A percentile compares a stretch with the other conserved stretches of the same genome.
phyloP scores from a whole-genome alignment of 2,888 invertebrate genomes.

The Cantharis rustica region DNA sequence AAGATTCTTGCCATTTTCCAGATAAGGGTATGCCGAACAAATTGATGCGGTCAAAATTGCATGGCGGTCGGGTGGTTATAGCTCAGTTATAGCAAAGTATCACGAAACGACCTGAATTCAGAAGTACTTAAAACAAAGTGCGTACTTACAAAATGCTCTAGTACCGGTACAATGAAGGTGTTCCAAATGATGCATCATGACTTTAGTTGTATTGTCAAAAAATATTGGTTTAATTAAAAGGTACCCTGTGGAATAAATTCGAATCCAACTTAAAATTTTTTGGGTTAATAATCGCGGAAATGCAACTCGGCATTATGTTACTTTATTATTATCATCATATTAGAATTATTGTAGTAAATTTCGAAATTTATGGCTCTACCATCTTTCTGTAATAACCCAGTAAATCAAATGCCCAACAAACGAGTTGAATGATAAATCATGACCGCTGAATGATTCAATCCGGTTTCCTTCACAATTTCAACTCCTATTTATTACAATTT shows the following conservation, averaged over 20 bases:
- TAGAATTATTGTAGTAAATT: background rate
- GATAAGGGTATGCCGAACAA: constrained; percentile 7
- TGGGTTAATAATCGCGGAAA: background rate
- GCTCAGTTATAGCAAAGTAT: constrained; percentile 17
- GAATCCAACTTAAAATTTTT: background rate
- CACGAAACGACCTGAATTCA: constrained; percentile 24
- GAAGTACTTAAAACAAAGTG: constrained; percentile 22
- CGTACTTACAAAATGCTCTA: constrained; percentile 1
- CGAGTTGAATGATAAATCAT: background rate
- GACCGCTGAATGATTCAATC: background rate
- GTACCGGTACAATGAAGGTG: constrained; percentile 10
- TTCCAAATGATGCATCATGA: background rate
- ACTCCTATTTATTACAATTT: background rate
- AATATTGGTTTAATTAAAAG: background rate
- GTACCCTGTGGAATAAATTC: background rate
- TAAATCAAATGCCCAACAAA: background rate
- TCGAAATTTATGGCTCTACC: background rate
- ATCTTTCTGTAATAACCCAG: background rate
- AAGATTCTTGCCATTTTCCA: background rate
- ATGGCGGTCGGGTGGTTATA: constrained; percentile 6
- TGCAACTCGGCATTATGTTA: background rate
- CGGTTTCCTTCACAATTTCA: background rate
- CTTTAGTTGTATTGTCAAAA: too few relatives aligned
- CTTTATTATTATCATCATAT: background rate
- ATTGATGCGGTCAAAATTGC: constrained; percentile 20